Evolutionary conservation across 1,140 invertebrate genomes (phyloP).

Genomic region (Lasioglossum albipes): DNA sequence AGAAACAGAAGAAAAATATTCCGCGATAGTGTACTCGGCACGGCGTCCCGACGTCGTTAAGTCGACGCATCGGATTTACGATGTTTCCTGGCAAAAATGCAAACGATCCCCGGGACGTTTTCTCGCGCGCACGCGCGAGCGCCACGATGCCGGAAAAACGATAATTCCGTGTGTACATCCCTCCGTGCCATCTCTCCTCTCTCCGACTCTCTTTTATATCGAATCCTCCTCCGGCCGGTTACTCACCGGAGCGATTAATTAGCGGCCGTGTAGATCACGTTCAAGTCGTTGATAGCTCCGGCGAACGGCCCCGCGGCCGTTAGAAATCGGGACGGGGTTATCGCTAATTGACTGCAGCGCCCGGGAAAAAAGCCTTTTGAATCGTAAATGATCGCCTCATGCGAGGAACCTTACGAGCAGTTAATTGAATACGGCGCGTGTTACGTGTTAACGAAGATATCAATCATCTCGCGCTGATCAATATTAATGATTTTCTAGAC

Average conservation of each 20-base stretch:
- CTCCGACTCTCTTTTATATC: background rate
- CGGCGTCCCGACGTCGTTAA: slow-evolving; percentile 41
- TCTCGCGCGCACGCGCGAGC: background rate
- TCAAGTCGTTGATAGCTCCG: background rate
- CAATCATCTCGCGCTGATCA: slow-evolving; percentile 42
- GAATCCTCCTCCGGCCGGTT: background rate
- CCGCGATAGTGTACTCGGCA: slow-evolving; percentile 37
- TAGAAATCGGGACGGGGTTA: slow-evolving; percentile 36
- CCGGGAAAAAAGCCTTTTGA: slow-evolving; percentile 16
- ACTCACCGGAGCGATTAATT: slow-evolving; percentile 24
- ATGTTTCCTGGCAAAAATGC: slow-evolving; percentile 39
- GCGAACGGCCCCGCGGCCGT: background rate
- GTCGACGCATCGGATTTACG: slow-evolving; percentile 39
- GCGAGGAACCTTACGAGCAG: background rate
- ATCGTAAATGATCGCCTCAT: slow-evolving; percentile 29
- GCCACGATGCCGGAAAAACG: slow-evolving; percentile 31
- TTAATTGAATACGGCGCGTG: slow-evolving; percentile 43
- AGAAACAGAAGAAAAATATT: slow-evolving; percentile 33
- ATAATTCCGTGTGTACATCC: slow-evolving; percentile 6
- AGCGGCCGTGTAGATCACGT: background rate
- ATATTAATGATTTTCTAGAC: slow-evolving; percentile 51
- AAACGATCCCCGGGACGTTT: slow-evolving; percentile 21
- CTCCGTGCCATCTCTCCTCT: too few species aligned
- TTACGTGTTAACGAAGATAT: slow-evolving; percentile 41
- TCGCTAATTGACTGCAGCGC: slow-evolving; percentile 41